phyloP scores from a whole-genome alignment of 2,113 vertebrate species.

The Alouatta palliata region DNA sequence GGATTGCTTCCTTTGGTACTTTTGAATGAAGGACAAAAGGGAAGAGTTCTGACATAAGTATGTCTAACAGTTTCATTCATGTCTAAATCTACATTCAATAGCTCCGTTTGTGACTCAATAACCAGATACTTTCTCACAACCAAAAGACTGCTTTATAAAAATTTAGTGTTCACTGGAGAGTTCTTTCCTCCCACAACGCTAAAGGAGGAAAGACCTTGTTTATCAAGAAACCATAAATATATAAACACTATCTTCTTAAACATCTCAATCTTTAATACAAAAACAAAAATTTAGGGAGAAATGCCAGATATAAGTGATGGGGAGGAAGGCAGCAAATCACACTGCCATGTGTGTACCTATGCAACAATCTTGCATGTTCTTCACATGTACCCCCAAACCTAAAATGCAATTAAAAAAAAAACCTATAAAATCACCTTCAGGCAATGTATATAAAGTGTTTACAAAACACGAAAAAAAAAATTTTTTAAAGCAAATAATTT shows the following conservation, averaged over 20 bases:
- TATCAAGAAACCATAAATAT: background rate
- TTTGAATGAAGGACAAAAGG: background rate
- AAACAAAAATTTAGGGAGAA: constrained; percentile 40
- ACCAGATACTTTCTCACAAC: constrained; percentile 36
- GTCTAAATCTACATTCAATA: background rate
- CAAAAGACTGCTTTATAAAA: constrained; percentile 33
- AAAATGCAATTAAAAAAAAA: too few relatives aligned
- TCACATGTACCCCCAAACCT: too few relatives aligned
- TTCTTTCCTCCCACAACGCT: constrained; percentile 4
- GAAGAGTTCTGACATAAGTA: background rate
- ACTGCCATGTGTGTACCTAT: too few relatives aligned
- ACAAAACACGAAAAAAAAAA: too few relatives aligned
- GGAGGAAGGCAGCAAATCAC: too few relatives aligned
- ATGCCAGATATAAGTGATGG: too few relatives aligned
- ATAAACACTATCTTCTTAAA: background rate
- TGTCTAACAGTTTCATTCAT: background rate
- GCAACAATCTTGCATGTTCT: too few relatives aligned
- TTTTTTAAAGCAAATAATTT: background rate
- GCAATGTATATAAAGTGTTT: too few relatives aligned
- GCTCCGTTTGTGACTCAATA: background rate
- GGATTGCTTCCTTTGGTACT: constrained; percentile 5
- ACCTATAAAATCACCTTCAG: too few relatives aligned
- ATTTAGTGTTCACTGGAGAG: background rate
- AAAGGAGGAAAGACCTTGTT: constrained; percentile 23
- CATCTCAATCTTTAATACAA: background rate